Evolutionary conservation across 2,888 invertebrate genomes (phyloP), one percentile per base, ranked within the genome.

Genomic region (Idaea dimidiata): DNA sequence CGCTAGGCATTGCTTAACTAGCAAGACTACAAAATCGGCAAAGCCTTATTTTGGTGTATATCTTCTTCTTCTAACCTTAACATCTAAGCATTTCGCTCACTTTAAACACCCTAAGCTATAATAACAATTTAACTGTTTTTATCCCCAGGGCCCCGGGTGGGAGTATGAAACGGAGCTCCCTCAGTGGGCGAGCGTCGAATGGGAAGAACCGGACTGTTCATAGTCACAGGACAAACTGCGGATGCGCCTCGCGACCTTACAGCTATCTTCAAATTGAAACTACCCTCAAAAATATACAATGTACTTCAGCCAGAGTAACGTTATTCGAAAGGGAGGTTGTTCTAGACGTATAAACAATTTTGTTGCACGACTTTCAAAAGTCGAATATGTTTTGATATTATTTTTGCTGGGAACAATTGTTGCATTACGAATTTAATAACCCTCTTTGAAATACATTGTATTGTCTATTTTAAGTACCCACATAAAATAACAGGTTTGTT

Each of bases 121-220:
- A 17, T 55, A 16, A 4, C 16, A 55, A 54, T n/a, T n/a, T n/a
- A n/a, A 7, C 7, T 17, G 54, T 55, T 17, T 16, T 6, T 16
- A 54, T 66, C 57, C 82, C 0, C 89, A 97, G 97, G 98, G 98
- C 43, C 97, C 97, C 63, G 98, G 97, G 59, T 99, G 98, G 98
- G 96, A 97, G 79, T 99, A 97, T 87, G 96, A 97, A 89, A 98
- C 98, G 1, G 96, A 96, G 80, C 93, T 98, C 75, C 99, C 99
- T 0, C 96, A 96, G 62, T 99, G 99, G 99, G 98, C 99, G 54
- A 93, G 94, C 80, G 94, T 96, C 60, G 96, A 97, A 75, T 98
- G 97, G 97, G 93, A 93, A 64, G 96, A 96, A 77, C 93, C 94
- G 57, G 95, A 95, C 32, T 80, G 64, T 69, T 91, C 91, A 87